Percentiles rank a stretch among this genome's conserved stretches.
These are phyloP conservation scores for Bombus fervidus DNA, from an alignment of 1,140 invertebrate genomes.

Conservation along the genomic window DNA sequence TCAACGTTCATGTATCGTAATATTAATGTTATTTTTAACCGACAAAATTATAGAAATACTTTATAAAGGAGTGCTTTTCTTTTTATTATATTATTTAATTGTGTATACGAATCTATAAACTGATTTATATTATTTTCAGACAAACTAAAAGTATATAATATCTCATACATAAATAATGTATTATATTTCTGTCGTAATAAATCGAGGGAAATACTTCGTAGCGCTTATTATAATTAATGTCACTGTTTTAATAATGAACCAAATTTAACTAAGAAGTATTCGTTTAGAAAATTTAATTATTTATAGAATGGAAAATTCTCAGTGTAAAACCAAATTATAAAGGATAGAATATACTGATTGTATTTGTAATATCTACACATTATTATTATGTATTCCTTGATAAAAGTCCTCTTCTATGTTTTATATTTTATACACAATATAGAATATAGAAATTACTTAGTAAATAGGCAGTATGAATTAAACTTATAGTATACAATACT, in stretches of 20 bases:
- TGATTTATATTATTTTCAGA: not conserved
- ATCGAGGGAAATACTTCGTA: not conserved
- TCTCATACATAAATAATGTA: not conserved
- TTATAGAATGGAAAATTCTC: not conserved
- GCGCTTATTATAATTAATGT: not conserved
- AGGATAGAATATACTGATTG: too few relatives aligned
- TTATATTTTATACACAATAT: too few relatives aligned
- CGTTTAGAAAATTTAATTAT: not conserved
- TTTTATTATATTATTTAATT: not conserved
- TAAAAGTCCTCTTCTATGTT: too few relatives aligned
- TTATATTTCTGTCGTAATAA: not conserved
- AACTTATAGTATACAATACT: too few relatives aligned
- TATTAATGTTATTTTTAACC: not conserved
- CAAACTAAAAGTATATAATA: not conserved
- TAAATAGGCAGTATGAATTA: too few relatives aligned
- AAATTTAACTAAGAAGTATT: not conserved
- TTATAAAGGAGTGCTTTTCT: not conserved
- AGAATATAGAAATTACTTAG: too few relatives aligned
- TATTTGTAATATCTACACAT: too few relatives aligned
- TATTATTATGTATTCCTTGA: too few relatives aligned
- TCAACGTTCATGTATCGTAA: too few relatives aligned
- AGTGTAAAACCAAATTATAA: not conserved
- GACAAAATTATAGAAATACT: not conserved
- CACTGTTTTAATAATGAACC: not conserved
- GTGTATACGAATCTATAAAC: not conserved